Percentiles rank a stretch among this genome's conserved stretches.
phyloP scores from a whole-genome alignment of 2,888 invertebrate genomes.

The Proisotoma minuta region DNA sequence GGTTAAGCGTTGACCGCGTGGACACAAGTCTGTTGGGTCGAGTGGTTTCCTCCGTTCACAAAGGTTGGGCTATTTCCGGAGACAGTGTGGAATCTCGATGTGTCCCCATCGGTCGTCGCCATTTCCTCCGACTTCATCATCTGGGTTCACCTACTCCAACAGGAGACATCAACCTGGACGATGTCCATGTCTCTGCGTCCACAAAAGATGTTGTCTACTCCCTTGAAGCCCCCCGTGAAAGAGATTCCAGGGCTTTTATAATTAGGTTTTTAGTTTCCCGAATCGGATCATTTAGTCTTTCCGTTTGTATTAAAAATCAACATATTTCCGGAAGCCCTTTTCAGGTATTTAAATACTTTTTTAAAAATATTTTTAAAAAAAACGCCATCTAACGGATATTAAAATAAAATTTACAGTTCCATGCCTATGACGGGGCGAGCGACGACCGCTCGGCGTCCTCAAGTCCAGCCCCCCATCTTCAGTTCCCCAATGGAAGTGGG shows the following conservation, averaged over 20 bases:
- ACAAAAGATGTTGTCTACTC: constrained; percentile 46
- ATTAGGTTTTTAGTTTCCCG: constrained; percentile 46
- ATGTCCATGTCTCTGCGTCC: constrained; percentile 43
- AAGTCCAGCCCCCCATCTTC: constrained; percentile 40
- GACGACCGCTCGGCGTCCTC: constrained; percentile 42
- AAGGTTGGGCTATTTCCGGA: constrained; percentile 46
- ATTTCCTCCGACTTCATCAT: constrained; percentile 44
- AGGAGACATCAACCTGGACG: constrained; percentile 40
- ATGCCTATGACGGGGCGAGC: constrained; percentile 44
- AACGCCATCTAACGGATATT: no score
- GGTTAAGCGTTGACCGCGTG: constrained; percentile 38
- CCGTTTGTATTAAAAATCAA: constrained; percentile 43
- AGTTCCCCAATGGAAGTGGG: constrained; percentile 22
- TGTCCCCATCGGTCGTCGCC: constrained; percentile 44
- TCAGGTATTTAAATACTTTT: constrained; percentile 38
- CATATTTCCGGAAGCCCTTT: constrained; percentile 46
- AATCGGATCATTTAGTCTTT: constrained; percentile 43
- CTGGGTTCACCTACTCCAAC: constrained; percentile 40
- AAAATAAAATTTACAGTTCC: constrained; percentile 43
- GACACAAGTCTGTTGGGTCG: constrained; percentile 41
- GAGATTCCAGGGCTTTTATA: constrained; percentile 41
- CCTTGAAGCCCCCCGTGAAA: constrained; percentile 43
- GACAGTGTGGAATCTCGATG: constrained; percentile 46
- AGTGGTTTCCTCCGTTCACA: constrained; percentile 42
- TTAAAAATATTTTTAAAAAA: no score